Evolutionary conservation across 2,888 invertebrate species (phyloP), one percentile per base, ranked within the genome.

Genomic region (Spodoptera littoralis): DNA sequence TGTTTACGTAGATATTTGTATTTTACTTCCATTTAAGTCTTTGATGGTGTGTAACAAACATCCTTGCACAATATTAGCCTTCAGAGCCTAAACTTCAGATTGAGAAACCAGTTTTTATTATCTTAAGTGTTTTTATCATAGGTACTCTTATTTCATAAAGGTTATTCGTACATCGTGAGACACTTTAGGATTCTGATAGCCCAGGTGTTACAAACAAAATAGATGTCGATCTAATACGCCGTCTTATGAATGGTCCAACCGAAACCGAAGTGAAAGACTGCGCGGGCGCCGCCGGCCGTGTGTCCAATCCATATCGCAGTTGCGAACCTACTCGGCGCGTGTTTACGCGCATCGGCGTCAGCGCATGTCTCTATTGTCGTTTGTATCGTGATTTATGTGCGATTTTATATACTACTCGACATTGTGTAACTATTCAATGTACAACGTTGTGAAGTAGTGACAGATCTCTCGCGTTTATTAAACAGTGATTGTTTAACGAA

Each of bases 231-330:
- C 50, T 67, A 69, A 77, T 71, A 82, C 79, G 73, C 73, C 79
- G 73, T 46, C 44, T 64, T 44, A 66, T 65, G 70, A 77, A 77
- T 77, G 70, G 56, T 43, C 72, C 73, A 58, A 61, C 77, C 79
- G 81, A 82, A 83, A 82, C 81, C 76, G 73, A 88, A 91, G 93
- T 92, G 93, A 93, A 93, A 93, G 93, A 93, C 79, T 82, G 84
- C 86, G 88, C 82, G 77, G 78, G 85, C 85, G 82, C 79, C 67
- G 76, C 79, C 67, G 76, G 79, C 73, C 75, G 71, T 61, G 60
- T 59, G 63, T 60, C 66, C 60, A 57, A 61, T 60, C 67, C 58
- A 57, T 76, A 72, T 74, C 82, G 76, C 88, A 90, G 91, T 92
- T 87, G 88, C 86, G 83, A 87, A 86, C 84, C 77, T 80, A 82